These are phyloP conservation scores for Siniperca undulata DNA, from an alignment of 2,797 vertebrate species.

Conservation along the genomic window DNA sequence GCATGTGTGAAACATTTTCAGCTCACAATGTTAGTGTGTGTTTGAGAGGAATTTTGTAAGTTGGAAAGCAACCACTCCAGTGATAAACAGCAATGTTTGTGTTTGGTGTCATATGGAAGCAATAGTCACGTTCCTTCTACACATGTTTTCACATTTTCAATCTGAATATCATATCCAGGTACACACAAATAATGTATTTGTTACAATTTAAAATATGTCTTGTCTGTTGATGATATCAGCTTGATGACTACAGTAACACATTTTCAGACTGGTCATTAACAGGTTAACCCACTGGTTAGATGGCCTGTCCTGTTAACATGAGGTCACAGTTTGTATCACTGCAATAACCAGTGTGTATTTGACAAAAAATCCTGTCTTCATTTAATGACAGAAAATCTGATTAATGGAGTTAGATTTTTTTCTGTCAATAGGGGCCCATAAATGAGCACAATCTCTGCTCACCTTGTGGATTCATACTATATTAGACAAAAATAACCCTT, in stretches of 20 bases:
- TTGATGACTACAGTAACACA: neutral
- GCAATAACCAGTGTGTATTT: neutral
- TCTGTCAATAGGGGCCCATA: neutral
- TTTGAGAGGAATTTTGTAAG: neutral
- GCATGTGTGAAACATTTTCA: neutral
- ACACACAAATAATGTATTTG: neutral
- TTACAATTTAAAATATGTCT: no score
- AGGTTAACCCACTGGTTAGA: no score
- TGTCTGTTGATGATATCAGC: no score
- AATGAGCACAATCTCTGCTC: neutral
- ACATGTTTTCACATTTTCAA: neutral
- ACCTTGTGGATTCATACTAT: constrained; percentile 2
- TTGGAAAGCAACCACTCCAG: neutral
- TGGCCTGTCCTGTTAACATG: neutral
- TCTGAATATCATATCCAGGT: neutral
- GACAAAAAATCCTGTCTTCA: neutral
- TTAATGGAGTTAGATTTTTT: neutral
- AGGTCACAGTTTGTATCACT: neutral
- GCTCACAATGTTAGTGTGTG: neutral
- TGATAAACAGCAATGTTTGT: neutral
- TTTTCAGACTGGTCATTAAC: neutral
- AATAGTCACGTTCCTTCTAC: neutral
- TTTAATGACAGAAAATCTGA: neutral
- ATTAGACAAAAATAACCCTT: constrained; percentile 8
- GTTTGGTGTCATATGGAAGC: neutral